These are phyloP conservation scores for Frieseomelitta varia DNA, from an alignment of 1,140 invertebrate species.

Conservation along the genomic window DNA sequence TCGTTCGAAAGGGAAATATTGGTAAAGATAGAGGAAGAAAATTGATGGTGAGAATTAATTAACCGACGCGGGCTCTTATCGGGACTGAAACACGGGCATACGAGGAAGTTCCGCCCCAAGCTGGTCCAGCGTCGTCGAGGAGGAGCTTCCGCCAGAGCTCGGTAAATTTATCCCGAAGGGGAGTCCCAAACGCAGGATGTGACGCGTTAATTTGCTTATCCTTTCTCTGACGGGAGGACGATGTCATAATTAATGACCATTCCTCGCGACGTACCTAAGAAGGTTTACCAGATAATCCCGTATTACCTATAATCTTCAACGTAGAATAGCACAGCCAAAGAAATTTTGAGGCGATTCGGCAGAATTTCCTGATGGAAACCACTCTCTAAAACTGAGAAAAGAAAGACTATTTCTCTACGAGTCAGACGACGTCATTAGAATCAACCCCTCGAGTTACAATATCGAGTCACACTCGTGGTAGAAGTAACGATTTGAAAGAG, in stretches of 20 bases:
- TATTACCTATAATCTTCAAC: neutral
- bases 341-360: neutral
- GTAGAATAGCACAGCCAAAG: neutral
- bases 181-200: neutral
- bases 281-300: neutral
- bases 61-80: slow-evolving; percentile 53
- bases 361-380: neutral
- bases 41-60: slow-evolving; percentile 53
- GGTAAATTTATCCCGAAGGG: slow-evolving; percentile 51
- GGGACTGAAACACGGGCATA: slow-evolving; percentile 40
- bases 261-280: neutral
- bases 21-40: neutral
- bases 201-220: slow-evolving; percentile 33
- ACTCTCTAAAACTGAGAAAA: neutral
- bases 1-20: neutral
- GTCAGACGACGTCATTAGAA: too few species aligned
- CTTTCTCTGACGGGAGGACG: neutral
- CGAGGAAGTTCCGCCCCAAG: slow-evolving; percentile 53
- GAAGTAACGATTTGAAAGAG: too few species aligned
- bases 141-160: slow-evolving; percentile 37
- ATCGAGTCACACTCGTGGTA: too few species aligned
- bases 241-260: slow-evolving; percentile 4
- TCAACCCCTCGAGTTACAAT: too few species aligned
- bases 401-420: neutral
- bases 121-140: slow-evolving; percentile 45